Conservation (phyloP, 2,888 invertebrate genomes). For the Anthophora plumipes region DNA sequence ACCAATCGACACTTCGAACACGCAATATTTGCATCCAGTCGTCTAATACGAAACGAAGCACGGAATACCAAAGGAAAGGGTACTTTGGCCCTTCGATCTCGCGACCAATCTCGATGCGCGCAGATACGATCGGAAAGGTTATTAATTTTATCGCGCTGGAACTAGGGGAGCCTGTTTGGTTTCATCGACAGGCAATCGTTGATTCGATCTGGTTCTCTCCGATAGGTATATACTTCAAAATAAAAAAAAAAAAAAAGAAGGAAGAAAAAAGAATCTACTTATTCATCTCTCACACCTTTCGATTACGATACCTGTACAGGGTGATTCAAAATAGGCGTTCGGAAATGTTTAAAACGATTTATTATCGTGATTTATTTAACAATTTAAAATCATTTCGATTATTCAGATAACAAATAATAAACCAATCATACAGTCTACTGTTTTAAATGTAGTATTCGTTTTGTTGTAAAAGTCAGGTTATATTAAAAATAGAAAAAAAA, state of each 20-base stretch:
- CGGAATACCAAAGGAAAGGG: slow-evolving; percentile 2
- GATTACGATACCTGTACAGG: not conserved
- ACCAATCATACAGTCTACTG: not conserved
- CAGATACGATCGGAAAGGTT: slow-evolving; percentile 19
- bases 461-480: too few relatives aligned
- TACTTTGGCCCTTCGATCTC: slow-evolving; percentile 7
- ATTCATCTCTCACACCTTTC: not conserved
- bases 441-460: not conserved
- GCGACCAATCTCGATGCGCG: not conserved
- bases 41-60: slow-evolving; percentile 14
- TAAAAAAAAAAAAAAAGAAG: not conserved
- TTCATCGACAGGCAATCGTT: slow-evolving; percentile 16
- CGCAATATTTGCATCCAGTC: slow-evolving; percentile 13
- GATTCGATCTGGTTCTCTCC: not conserved
- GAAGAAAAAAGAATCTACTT: too few relatives aligned
- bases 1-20: slow-evolving; percentile 38
- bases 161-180: not conserved
- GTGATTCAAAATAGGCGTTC: not conserved
- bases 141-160: not conserved
- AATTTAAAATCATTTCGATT: too few relatives aligned
- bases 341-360: not conserved
- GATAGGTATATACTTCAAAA: not conserved
- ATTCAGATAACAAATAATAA: too few relatives aligned
- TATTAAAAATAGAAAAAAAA: too few relatives aligned
- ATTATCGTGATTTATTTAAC: too few relatives aligned